Percentiles rank a stretch among this genome's conserved stretches.
phyloP scores from a whole-genome alignment of 53 echinoderm and acorn worm genomes.

The Pentamera pediparva region DNA sequence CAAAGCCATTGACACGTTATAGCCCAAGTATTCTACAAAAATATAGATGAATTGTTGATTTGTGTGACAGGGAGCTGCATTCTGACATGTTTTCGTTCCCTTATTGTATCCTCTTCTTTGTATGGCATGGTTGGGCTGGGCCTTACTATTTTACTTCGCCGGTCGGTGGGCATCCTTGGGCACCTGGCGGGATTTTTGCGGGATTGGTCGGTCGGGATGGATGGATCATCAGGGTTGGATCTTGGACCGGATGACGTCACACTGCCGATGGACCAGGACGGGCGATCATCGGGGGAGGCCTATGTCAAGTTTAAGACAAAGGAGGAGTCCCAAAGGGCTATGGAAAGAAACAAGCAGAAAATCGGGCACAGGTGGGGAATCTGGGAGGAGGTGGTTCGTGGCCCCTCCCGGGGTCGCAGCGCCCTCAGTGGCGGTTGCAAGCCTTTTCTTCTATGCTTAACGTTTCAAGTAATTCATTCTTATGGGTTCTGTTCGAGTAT shows the following conservation, averaged over 20 bases:
- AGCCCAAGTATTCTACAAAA: no score
- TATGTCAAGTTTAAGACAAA: conserved; percentile 98
- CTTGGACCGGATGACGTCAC: conserved; percentile 90
- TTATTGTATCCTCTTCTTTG: conserved; percentile 4
- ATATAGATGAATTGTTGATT: no score
- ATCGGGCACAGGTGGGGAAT: conserved; percentile 99
- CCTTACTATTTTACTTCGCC: neutral
- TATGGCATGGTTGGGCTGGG: conserved; percentile 43
- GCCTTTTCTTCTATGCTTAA: no score
- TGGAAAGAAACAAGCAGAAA: conserved; percentile 92
- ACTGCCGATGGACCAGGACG: conserved; percentile 83
- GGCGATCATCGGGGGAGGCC: conserved; percentile 95
- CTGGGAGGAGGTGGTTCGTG: conserved; percentile 3
- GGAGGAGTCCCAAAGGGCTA: conserved; percentile 89
- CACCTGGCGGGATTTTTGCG: conserved; percentile 12
- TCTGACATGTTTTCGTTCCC: conserved; percentile 22
- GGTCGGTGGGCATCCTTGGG: no score
- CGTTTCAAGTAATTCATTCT: neutral
- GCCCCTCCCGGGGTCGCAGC: no score
- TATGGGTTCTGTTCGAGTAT: neutral
- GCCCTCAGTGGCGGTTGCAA: no score
- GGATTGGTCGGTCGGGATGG: no score
- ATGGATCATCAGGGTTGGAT: conserved; percentile 83
- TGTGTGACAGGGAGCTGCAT: neutral
- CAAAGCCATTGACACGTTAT: no score